Conservation (phyloP, 2,888 invertebrate genomes). For the Cheilosia impressa region DNA sequence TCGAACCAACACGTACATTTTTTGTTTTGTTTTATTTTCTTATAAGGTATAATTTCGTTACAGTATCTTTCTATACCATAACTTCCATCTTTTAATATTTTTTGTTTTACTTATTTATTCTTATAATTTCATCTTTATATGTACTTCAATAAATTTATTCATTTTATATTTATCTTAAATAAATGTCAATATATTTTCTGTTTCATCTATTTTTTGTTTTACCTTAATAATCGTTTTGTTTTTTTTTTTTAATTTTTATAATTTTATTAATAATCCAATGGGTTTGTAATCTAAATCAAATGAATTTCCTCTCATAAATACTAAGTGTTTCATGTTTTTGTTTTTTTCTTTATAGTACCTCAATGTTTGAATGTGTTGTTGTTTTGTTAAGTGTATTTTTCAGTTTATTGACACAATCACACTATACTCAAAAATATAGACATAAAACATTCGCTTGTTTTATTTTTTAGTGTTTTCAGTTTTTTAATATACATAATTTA, state of each 20-base stretch:
- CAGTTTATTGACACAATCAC: conserved; percentile 70
- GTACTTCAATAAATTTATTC: conserved; percentile 73
- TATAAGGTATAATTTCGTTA: conserved; percentile 78
- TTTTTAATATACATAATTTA: conserved; percentile 36
- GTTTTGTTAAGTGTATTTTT: conserved; percentile 52
- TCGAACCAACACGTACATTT: conserved; percentile 80
- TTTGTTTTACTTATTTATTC: conserved; percentile 60
- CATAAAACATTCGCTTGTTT: conserved; percentile 55
- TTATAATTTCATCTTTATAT: conserved; percentile 73
- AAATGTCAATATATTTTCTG: conserved; percentile 71
- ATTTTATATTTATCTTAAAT: conserved; percentile 72
- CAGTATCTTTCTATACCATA: conserved; percentile 77
- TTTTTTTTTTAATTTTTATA: conserved; percentile 35
- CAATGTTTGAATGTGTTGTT: conserved; percentile 65
- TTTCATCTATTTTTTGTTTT: conserved; percentile 65
- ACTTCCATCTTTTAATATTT: conserved; percentile 75
- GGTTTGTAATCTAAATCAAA: conserved; percentile 71
- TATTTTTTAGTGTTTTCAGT: conserved; percentile 43
- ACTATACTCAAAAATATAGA: conserved; percentile 70
- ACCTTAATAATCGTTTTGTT: conserved; percentile 70
- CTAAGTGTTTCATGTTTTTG: conserved; percentile 68
- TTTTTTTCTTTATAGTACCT: conserved; percentile 60
- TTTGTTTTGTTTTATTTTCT: conserved; percentile 75
- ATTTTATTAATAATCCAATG: conserved; percentile 68
- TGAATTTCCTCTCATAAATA: conserved; percentile 66